Conservation (phyloP, 2,888 invertebrate species). For the Xanthorhoe designata region DNA sequence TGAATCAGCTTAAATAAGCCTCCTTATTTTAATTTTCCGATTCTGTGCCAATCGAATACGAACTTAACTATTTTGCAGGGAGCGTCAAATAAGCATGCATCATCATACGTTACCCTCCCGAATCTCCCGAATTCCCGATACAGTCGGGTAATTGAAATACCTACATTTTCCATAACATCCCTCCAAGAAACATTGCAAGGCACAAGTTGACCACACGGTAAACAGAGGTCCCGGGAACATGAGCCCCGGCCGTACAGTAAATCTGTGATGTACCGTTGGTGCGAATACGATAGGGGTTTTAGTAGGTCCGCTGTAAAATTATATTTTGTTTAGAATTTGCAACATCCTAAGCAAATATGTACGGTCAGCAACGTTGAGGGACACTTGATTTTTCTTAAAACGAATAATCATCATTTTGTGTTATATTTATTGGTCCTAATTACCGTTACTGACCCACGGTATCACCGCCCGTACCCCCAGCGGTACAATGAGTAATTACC, state of each 20-base stretch:
- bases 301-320: constrained; percentile 56
- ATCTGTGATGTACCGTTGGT: constrained; percentile 65
- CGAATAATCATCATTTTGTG: too few species aligned
- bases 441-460: too few species aligned
- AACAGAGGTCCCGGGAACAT: constrained; percentile 58
- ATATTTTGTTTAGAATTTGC: background rate
- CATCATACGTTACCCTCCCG: too few species aligned
- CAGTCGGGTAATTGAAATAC: constrained; percentile 10
- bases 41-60: too few species aligned
- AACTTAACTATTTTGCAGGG: too few species aligned
- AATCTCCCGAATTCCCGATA: too few species aligned
- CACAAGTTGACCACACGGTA: constrained; percentile 61
- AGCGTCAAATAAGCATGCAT: too few species aligned
- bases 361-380: background rate
- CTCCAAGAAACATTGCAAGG: constrained; percentile 67
- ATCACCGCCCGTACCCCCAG: too few species aligned
- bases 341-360: background rate
- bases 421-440: too few species aligned
- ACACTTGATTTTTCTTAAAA: background rate
- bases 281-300: constrained; percentile 58
- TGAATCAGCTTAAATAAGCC: too few species aligned
- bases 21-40: too few species aligned
- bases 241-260: constrained; percentile 57
- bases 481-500: too few species aligned
- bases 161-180: constrained; percentile 59